phyloP scores from a whole-genome alignment of 2,797 vertebrate genomes.

The Danio tinwini region DNA sequence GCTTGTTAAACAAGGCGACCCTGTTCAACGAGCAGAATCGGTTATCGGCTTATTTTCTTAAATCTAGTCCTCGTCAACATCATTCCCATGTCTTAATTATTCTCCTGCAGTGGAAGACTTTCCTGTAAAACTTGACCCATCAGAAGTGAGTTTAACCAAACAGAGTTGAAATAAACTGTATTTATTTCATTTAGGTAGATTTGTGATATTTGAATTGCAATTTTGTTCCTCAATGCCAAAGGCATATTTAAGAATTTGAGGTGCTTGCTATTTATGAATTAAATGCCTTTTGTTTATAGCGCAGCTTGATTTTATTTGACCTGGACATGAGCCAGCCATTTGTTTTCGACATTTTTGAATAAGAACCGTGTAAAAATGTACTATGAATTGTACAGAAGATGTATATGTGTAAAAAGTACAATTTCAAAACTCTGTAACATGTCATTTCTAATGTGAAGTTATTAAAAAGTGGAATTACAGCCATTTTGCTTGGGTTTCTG shows the following conservation, averaged over 20 bases:
- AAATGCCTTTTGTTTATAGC: slow-evolving; percentile 48
- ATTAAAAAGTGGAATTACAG: not conserved
- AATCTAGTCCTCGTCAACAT: too few species aligned
- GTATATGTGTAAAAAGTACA: slow-evolving; percentile 44
- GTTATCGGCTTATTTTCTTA: slow-evolving; percentile 23
- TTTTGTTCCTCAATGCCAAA: slow-evolving; percentile 63
- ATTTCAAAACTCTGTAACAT: slow-evolving; percentile 24
- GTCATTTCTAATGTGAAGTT: slow-evolving; percentile 38
- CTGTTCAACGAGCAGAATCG: not conserved
- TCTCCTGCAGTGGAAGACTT: slow-evolving; percentile 46
- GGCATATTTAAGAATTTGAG: slow-evolving; percentile 65
- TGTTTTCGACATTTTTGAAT: slow-evolving; percentile 40
- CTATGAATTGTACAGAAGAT: slow-evolving; percentile 56
- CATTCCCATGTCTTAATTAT: slow-evolving; percentile 21
- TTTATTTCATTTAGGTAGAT: slow-evolving; percentile 56
- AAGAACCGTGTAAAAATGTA: slow-evolving; percentile 39
- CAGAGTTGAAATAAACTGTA: slow-evolving; percentile 51
- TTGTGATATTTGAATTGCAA: slow-evolving; percentile 47
- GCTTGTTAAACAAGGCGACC: slow-evolving; percentile 6
- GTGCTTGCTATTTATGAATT: slow-evolving; percentile 62
- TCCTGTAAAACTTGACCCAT: slow-evolving; percentile 64
- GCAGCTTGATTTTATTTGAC: slow-evolving; percentile 31
- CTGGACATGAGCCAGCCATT: slow-evolving; percentile 22
- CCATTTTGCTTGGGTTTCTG: not conserved
- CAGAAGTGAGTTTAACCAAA: slow-evolving; percentile 40